phyloP scores from a whole-genome alignment of 2,797 vertebrate genomes.

The Pseudocheirus occidentalis region DNA sequence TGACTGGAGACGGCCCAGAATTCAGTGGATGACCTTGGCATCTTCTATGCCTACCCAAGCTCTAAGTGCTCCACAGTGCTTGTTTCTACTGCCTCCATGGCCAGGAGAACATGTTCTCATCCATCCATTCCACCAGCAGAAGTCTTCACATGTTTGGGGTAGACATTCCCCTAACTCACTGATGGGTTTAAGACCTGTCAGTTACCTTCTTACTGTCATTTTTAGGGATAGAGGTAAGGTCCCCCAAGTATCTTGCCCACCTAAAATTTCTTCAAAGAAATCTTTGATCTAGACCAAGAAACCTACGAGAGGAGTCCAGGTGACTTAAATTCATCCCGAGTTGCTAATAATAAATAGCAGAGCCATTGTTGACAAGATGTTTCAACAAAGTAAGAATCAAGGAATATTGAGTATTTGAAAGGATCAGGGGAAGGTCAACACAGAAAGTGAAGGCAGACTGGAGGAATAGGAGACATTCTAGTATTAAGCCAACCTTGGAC shows the following conservation, averaged over 20 bases:
- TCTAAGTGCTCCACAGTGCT: too few species aligned
- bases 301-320: not conserved
- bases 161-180: not conserved
- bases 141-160: too few species aligned
- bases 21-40: too few species aligned
- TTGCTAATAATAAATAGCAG: not conserved
- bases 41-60: too few species aligned
- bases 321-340: not conserved
- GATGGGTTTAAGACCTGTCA: not conserved
- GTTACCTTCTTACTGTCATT: not conserved
- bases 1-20: too few species aligned
- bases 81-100: too few species aligned
- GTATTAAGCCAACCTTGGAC: not conserved
- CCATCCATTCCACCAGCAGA: too few species aligned
- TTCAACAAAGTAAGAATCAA: not conserved
- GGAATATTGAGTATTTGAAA: too few species aligned
- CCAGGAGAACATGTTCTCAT: too few species aligned
- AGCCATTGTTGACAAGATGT: not conserved
- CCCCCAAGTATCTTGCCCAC: not conserved
- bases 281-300: not conserved
- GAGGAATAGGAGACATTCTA: not conserved
- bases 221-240: not conserved
- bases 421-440: not conserved
- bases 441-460: not conserved
- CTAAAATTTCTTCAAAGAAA: not conserved